Evolutionary conservation across 2,888 invertebrate species (phyloP).

Genomic region (Drosophila peninsularis): DNA sequence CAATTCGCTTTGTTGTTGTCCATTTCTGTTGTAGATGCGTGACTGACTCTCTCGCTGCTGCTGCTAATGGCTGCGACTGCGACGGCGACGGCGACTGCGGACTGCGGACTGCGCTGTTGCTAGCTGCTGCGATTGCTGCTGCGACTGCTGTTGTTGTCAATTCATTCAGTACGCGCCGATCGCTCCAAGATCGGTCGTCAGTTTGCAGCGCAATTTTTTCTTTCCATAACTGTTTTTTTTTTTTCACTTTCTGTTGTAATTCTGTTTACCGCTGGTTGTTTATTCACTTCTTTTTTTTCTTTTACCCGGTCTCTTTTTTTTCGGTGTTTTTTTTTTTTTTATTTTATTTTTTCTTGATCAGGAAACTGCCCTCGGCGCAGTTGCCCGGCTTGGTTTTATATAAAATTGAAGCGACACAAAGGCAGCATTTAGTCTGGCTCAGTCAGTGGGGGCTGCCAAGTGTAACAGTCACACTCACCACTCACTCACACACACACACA

Average conservation of each 20-base stretch:
- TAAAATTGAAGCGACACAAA: constrained; percentile 76
- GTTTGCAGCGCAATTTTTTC: constrained; percentile 73
- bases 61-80: constrained; percentile 36
- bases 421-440: constrained; percentile 73
- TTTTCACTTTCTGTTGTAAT: constrained; percentile 63
- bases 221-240: constrained; percentile 38
- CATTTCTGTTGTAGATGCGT: constrained; percentile 40
- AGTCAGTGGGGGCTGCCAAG: constrained; percentile 61
- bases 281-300: constrained; percentile 22
- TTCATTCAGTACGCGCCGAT: constrained; percentile 77
- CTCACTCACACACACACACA: constrained; percentile 13
- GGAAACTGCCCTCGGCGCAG: constrained; percentile 60
- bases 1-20: constrained; percentile 11
- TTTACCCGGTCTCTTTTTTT: constrained; percentile 45
- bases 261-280: too few relatives aligned
- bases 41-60: constrained; percentile 44
- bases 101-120: constrained; percentile 33
- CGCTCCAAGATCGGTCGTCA: constrained; percentile 77
- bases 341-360: constrained; percentile 39
- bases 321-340: constrained; percentile 29
- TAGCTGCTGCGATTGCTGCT: constrained; percentile 43
- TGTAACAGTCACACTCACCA: constrained; percentile 45
- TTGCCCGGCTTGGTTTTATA: constrained; percentile 60
- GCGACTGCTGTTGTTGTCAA: constrained; percentile 61
- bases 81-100: constrained; percentile 14